Evolutionary conservation across 2,113 vertebrate species (phyloP).

Genomic region (Sula dactylatra): DNA sequence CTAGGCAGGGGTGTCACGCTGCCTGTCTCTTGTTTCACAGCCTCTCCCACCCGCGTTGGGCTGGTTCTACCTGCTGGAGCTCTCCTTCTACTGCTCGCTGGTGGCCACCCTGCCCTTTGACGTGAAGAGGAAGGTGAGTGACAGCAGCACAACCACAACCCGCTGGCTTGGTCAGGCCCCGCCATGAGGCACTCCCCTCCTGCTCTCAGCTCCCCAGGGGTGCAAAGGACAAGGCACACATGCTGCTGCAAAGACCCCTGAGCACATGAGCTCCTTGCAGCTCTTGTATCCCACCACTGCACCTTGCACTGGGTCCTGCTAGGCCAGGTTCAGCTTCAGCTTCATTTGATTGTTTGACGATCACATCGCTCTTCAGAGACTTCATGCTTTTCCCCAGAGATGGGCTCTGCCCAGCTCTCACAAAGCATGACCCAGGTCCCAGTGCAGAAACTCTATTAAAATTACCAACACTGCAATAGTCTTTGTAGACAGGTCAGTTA

Average conservation of each 20-base stretch:
- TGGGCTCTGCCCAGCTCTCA: background rate
- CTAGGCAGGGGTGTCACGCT: background rate
- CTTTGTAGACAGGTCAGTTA: background rate
- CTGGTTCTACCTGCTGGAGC: constrained; percentile 80
- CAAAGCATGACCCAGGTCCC: background rate
- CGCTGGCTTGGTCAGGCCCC: background rate
- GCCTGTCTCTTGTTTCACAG: constrained; percentile 42
- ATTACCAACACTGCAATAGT: background rate
- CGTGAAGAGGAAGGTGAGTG: constrained; percentile 81
- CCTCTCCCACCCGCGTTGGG: constrained; percentile 56
- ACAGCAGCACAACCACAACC: background rate
- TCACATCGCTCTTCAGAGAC: background rate
- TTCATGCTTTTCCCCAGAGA: background rate
- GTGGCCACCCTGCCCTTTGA: constrained; percentile 77
- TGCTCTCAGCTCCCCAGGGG: rapidly evolving
- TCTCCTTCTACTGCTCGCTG: constrained; percentile 81
- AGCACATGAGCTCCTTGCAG: background rate
- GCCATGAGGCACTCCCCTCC: background rate
- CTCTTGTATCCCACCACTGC: rapidly evolving
- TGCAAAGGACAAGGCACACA: background rate
- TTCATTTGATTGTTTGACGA: background rate
- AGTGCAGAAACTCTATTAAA: background rate
- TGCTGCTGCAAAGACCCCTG: background rate
- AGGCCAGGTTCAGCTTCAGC: background rate
- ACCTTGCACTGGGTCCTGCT: background rate